phyloP scores from a whole-genome alignment of 2,113 vertebrate genomes.

The Nicator chloris region DNA sequence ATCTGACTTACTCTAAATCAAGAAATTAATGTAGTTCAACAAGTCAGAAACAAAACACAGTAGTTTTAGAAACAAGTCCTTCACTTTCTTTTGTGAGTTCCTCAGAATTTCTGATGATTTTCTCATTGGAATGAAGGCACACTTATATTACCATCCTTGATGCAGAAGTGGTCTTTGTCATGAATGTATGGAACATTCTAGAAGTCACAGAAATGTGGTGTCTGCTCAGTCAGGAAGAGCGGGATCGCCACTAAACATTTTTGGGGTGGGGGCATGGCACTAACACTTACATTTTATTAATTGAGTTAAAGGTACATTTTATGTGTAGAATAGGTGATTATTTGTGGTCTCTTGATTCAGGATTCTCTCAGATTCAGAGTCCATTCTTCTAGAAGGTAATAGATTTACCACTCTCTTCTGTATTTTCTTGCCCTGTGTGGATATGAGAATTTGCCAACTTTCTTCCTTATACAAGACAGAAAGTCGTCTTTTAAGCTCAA shows the following conservation, averaged over 20 bases:
- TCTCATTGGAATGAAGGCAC: neutral
- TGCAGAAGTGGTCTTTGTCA: neutral
- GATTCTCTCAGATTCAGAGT: neutral
- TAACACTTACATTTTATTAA: neutral
- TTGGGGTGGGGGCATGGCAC: fast-evolving
- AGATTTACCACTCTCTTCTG: neutral
- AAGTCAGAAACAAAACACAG: neutral
- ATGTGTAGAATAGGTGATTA: neutral
- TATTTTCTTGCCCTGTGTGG: neutral
- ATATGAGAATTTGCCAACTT: neutral
- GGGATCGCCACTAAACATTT: neutral
- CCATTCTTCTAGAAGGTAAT: neutral
- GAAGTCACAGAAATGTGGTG: neutral
- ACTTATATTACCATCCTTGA: neutral
- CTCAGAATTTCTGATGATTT: neutral
- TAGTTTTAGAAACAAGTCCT: neutral
- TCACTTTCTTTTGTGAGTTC: neutral
- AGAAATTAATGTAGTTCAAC: neutral
- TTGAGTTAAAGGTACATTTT: neutral
- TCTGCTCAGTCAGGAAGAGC: neutral
- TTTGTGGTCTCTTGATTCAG: neutral
- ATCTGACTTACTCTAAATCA: neutral
- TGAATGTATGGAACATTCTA: neutral
- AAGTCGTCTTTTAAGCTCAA: neutral
- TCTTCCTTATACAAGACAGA: neutral